These are phyloP conservation scores for Lepus townsendii DNA, from an alignment of 2,797 vertebrate genomes.

Conservation along the genomic window DNA sequence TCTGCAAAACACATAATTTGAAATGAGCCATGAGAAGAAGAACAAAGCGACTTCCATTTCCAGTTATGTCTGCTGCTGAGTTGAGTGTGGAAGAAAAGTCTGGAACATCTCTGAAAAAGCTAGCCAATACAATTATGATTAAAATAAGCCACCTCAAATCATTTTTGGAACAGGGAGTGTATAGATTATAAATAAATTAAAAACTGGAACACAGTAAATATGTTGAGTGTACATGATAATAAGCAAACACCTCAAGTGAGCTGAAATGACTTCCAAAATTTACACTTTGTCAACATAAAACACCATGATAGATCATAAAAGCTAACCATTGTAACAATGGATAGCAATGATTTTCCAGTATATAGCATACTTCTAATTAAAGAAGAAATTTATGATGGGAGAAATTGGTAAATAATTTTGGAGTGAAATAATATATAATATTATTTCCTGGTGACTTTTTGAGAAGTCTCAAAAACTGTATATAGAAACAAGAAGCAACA, in stretches of 20 bases:
- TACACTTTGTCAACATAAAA: constrained; percentile 67
- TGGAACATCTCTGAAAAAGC: constrained; percentile 46
- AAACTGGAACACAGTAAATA: constrained; percentile 56
- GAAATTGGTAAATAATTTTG: constrained; percentile 31
- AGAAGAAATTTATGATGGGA: constrained; percentile 53
- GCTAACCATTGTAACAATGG: constrained; percentile 26
- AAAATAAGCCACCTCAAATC: constrained; percentile 57
- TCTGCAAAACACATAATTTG: constrained; percentile 90
- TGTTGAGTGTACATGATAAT: constrained; percentile 28
- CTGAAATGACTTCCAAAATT: constrained; percentile 61
- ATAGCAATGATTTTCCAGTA: constrained; percentile 67
- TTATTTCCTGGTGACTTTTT: constrained; percentile 41
- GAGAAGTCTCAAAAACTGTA: neutral
- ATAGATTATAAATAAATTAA: constrained; percentile 67
- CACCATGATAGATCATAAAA: constrained; percentile 78
- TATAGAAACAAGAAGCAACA: constrained; percentile 20
- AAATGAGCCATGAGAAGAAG: constrained; percentile 69
- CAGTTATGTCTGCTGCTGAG: neutral
- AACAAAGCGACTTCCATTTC: constrained; percentile 76
- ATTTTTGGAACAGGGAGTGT: constrained; percentile 42
- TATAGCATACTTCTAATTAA: constrained; percentile 73
- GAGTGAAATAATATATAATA: constrained; percentile 49
- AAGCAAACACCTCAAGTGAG: constrained; percentile 69
- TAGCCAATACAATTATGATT: constrained; percentile 55
- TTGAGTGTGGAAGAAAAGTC: constrained; percentile 46